A percentile compares a stretch with the other conserved stretches of the same genome.
phyloP scores from a whole-genome alignment of 2,888 invertebrate species.

The Cactoblastis cactorum region DNA sequence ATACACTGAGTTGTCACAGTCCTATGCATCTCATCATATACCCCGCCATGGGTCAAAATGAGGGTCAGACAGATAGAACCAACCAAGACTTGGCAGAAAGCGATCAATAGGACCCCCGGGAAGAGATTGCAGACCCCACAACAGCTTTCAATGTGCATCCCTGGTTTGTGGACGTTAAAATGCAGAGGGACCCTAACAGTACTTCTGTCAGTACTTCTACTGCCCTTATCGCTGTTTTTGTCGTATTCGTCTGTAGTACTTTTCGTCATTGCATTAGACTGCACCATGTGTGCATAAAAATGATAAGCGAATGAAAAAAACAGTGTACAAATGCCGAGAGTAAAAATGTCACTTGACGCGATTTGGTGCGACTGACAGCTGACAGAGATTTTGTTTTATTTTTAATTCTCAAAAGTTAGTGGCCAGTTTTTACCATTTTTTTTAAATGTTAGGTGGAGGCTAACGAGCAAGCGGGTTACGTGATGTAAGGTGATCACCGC shows the following conservation, averaged over 20 bases:
- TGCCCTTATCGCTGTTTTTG: conserved; percentile 40
- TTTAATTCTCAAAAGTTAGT: not conserved
- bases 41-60: conserved; percentile 52
- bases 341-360: not conserved
- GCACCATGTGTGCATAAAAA: not conserved
- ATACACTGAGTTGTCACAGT: conserved; percentile 50
- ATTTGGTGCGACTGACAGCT: not conserved
- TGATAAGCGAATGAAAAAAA: too few species aligned
- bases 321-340: not conserved
- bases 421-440: too few species aligned
- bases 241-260: conserved; percentile 40
- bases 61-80: conserved; percentile 59
- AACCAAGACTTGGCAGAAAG: conserved; percentile 59
- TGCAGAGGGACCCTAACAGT: conserved; percentile 69
- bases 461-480: too few species aligned
- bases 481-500: too few species aligned
- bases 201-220: conserved; percentile 39
- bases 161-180: conserved; percentile 59
- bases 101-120: conserved; percentile 65
- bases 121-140: conserved; percentile 69
- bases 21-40: conserved; percentile 63
- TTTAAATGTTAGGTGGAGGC: too few species aligned
- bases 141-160: conserved; percentile 68
- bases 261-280: conserved; percentile 34
- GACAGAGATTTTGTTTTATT: not conserved